These are phyloP conservation scores for Conus canariensis DNA, from an alignment of 2,888 invertebrate genomes.

Conservation along the genomic window DNA sequence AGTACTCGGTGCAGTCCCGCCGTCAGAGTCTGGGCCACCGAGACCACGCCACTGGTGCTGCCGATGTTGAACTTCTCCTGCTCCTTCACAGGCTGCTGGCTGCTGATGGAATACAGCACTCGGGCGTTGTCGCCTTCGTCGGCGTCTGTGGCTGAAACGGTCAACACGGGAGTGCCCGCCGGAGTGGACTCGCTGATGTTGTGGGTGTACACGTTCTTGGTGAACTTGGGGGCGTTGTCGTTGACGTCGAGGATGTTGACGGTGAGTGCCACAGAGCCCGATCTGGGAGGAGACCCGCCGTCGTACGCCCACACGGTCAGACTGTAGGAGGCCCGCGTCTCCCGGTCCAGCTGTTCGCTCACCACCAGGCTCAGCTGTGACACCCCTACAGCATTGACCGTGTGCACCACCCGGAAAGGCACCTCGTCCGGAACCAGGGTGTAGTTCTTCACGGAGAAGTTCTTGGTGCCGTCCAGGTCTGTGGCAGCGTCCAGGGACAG, in stretches of 20 bases:
- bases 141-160: conserved; percentile 93
- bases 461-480: conserved; percentile 43
- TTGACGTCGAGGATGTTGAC: conserved; percentile 97
- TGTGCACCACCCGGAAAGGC: conserved; percentile 80
- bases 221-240: conserved; percentile 95
- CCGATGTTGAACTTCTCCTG: conserved; percentile 37
- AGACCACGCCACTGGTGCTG: conserved; percentile 40
- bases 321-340: conserved; percentile 88
- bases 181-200: conserved; percentile 91
- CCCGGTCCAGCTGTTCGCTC: conserved; percentile 87
- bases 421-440: conserved; percentile 83
- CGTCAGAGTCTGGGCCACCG: conserved; percentile 33
- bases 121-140: conserved; percentile 80
- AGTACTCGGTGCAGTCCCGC: conserved; percentile 41
- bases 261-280: conserved; percentile 83
- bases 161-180: conserved; percentile 92
- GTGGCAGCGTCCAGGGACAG: conserved; percentile 42
- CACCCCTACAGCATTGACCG: conserved; percentile 41
- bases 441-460: conserved; percentile 43
- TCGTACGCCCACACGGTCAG: conserved; percentile 94
- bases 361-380: conserved; percentile 89
- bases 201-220: conserved; percentile 88
- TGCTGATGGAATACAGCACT: conserved; percentile 48
- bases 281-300: conserved; percentile 84
- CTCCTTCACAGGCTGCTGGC: conserved; percentile 42